A percentile compares a stretch with the other conserved stretches of the same genome.
Conservation (phyloP, 2,797 vertebrate genomes). For the Psittacula echo region DNA sequence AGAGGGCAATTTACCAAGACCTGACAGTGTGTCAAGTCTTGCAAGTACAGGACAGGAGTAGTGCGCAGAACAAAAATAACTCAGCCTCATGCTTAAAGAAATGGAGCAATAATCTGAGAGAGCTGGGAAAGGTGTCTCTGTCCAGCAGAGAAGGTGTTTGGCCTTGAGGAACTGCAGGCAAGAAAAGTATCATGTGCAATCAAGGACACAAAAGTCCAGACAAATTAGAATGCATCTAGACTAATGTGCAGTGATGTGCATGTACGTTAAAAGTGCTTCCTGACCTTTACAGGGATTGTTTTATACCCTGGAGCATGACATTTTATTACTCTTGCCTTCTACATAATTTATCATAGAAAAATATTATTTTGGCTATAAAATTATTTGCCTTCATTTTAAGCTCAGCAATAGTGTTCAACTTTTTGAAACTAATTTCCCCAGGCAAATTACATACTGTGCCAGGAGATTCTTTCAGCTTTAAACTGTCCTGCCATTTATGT, state of each 20-base stretch:
- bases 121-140: neutral
- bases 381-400: constrained; percentile 17
- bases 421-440: constrained; percentile 46
- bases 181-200: neutral
- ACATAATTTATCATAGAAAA: constrained; percentile 53
- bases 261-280: neutral
- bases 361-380: constrained; percentile 65
- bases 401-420: constrained; percentile 42
- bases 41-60: neutral
- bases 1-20: neutral
- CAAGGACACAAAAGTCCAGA: neutral
- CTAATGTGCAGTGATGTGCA: neutral
- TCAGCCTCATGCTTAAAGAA: neutral
- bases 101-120: neutral
- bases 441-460: constrained; percentile 29
- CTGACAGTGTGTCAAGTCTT: neutral
- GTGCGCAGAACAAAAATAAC: neutral
- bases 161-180: neutral
- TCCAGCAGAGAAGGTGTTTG: neutral
- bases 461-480: constrained; percentile 13
- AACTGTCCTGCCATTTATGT: constrained; percentile 34
- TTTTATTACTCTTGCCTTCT: constrained; percentile 39
- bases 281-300: constrained; percentile 47
- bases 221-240: constrained; percentile 8
- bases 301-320: constrained; percentile 27